phyloP scores from a whole-genome alignment of 1,140 invertebrate genomes.

The Tetranychus urticae region DNA sequence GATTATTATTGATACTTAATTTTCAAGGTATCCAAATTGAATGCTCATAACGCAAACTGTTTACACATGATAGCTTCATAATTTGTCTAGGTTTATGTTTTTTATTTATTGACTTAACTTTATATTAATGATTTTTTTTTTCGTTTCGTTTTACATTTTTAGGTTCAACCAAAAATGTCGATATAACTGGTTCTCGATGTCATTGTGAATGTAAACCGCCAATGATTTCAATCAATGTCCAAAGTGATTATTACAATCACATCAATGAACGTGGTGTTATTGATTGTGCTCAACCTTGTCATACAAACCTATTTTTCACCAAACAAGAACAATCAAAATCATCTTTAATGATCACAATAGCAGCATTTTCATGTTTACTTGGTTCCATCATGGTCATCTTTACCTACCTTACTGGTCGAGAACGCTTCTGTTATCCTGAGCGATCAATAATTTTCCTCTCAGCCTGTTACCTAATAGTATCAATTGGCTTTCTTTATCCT shows the following conservation, averaged over 20 bases:
- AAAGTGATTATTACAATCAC: constrained; percentile 29
- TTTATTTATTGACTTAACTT: too few species aligned
- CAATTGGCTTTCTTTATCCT: constrained; percentile 67
- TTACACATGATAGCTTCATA: too few species aligned
- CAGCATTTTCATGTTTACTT: constrained; percentile 27
- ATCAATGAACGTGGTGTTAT: constrained; percentile 39
- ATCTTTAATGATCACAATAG: constrained; percentile 34
- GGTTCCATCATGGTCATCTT: constrained; percentile 31
- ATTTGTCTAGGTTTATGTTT: too few species aligned
- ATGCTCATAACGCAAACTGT: too few species aligned
- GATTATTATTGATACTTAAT: too few species aligned
- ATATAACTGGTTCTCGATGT: not conserved
- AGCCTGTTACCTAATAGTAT: constrained; percentile 80
- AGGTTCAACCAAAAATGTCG: too few species aligned
- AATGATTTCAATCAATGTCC: constrained; percentile 36
- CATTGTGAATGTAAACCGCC: constrained; percentile 45
- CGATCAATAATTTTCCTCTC: constrained; percentile 82
- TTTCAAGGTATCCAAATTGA: too few species aligned
- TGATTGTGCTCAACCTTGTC: constrained; percentile 73
- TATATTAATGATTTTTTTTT: too few species aligned
- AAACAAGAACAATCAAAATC: constrained; percentile 65
- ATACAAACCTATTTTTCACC: constrained; percentile 52
- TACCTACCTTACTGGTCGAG: constrained; percentile 72
- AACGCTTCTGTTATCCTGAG: constrained; percentile 57
- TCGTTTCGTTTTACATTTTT: too few species aligned